These are phyloP conservation scores for Drosophila sordidapex DNA, from an alignment of 2,888 invertebrate genomes.

Conservation along the genomic window DNA sequence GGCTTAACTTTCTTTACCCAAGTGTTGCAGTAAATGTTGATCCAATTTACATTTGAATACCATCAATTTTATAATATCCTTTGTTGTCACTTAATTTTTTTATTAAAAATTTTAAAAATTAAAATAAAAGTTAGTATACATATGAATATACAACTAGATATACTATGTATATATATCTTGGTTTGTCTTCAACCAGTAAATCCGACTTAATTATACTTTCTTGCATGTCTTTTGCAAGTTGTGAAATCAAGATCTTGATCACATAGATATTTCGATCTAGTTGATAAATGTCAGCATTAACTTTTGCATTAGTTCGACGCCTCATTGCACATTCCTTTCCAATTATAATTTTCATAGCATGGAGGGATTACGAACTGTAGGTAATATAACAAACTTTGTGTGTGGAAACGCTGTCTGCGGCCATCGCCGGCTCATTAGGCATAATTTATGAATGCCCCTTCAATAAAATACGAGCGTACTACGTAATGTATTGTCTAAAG, in stretches of 20 bases:
- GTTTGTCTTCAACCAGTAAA: not conserved
- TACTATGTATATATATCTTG: not conserved
- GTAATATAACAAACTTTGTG: constrained; percentile 19
- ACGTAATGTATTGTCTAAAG: constrained; percentile 28
- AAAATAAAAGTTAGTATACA: not conserved
- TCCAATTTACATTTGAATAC: not conserved
- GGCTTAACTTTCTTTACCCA: not conserved
- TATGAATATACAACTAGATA: not conserved
- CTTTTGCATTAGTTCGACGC: constrained; percentile 62
- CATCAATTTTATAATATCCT: not conserved
- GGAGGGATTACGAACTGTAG: constrained; percentile 20
- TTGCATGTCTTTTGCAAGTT: not conserved
- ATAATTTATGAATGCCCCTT: constrained; percentile 69
- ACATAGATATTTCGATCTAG: not conserved
- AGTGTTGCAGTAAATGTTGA: not conserved
- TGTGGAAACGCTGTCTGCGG: constrained; percentile 22
- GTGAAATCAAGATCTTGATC: not conserved
- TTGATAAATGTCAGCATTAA: constrained; percentile 31
- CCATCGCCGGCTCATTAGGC: constrained; percentile 65
- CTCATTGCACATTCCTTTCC: constrained; percentile 73
- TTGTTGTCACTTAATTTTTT: not conserved
- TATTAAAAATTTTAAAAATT: too few relatives aligned
- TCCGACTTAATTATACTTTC: not conserved
- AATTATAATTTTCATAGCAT: constrained; percentile 70
- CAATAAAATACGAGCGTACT: constrained; percentile 62